Conservation (phyloP, 1,140 invertebrate genomes). For the Dryas iulia region DNA sequence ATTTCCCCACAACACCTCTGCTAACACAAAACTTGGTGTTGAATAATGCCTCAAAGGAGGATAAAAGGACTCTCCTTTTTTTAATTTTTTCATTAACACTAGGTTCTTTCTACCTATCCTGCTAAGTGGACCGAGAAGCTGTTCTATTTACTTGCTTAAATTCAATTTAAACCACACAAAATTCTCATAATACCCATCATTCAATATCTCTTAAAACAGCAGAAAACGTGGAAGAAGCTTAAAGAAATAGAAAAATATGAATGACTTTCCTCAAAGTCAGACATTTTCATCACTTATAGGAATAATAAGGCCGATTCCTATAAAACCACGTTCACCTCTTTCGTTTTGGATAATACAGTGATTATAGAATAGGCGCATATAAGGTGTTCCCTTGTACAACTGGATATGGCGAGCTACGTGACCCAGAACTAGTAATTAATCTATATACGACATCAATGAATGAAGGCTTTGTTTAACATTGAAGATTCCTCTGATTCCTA, state of each 20-base stretch:
- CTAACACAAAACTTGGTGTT: too few species aligned
- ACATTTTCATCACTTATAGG: neutral
- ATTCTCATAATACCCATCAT: too few species aligned
- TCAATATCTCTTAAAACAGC: neutral
- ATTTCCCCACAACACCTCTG: too few species aligned
- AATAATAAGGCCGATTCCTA: neutral
- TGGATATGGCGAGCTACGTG: constrained; percentile 30
- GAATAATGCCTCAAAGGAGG: too few species aligned
- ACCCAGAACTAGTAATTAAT: constrained; percentile 32
- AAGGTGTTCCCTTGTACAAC: constrained; percentile 37
- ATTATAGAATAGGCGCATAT: constrained; percentile 32
- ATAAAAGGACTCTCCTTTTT: too few species aligned
- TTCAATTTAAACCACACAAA: too few species aligned
- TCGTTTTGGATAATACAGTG: constrained; percentile 32
- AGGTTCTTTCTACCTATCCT: too few species aligned
- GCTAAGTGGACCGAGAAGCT: too few species aligned
- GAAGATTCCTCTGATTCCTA: neutral
- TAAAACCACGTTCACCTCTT: constrained; percentile 24
- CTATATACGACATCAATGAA: neutral
- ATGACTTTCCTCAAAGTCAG: neutral
- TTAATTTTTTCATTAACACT: too few species aligned
- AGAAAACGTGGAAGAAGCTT: neutral
- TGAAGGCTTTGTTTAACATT: neutral
- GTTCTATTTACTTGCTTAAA: too few species aligned
- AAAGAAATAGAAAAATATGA: neutral